Conservation (phyloP, 2,888 invertebrate species). For the Tuberolachnus salignus region DNA sequence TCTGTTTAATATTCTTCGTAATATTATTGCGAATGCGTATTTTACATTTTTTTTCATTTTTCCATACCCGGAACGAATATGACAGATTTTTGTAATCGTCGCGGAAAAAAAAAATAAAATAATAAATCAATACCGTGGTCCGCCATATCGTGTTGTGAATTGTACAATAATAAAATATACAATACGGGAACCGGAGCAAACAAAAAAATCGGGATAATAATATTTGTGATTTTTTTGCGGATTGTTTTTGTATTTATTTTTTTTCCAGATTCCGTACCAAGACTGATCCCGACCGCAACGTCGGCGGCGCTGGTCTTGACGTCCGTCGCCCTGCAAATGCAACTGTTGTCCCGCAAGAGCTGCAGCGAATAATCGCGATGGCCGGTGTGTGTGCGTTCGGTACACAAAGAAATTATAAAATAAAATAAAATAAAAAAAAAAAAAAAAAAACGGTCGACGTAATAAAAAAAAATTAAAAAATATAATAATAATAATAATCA, state of each 20-base stretch:
- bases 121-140: constrained; percentile 28
- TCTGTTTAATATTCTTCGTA: too few species aligned
- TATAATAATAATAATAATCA: too few species aligned
- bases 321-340: constrained; percentile 5
- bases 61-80: not conserved
- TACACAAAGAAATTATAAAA: not conserved
- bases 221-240: not conserved
- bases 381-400: not conserved
- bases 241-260: not conserved
- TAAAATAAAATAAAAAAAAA: constrained; percentile 6
- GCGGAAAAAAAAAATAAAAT: not conserved
- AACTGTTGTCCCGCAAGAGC: constrained; percentile 1
- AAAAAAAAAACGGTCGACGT: not conserved
- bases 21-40: too few species aligned
- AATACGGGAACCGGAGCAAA: not conserved
- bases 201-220: constrained; percentile 36
- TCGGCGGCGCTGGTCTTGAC: constrained; percentile 6
- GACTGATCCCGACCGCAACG: constrained; percentile 29
- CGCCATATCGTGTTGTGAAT: not conserved
- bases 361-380: not conserved
- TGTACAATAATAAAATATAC: not conserved
- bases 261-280: constrained; percentile 46
- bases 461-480: too few species aligned
- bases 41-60: too few species aligned
- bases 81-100: constrained; percentile 23